Evolutionary conservation across 2,888 invertebrate genomes (phyloP).

Genomic region (Apeira syringaria): DNA sequence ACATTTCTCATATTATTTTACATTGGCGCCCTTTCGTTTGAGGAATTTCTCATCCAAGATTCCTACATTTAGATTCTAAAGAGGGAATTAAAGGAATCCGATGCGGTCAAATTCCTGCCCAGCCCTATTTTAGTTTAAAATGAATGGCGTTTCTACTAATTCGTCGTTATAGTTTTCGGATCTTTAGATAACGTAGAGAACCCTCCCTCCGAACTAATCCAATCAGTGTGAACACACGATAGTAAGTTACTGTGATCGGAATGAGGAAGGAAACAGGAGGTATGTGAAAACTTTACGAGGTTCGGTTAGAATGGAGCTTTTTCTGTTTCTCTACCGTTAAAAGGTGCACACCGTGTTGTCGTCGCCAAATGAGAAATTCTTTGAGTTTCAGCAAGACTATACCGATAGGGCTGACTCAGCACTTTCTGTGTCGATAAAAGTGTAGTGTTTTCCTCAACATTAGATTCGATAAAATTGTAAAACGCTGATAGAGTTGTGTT

Average conservation of each 20-base stretch:
- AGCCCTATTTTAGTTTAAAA: slow-evolving; percentile 27
- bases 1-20: slow-evolving; percentile 40
- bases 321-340: slow-evolving; percentile 21
- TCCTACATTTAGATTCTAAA: slow-evolving; percentile 32
- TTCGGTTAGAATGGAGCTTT: slow-evolving; percentile 28
- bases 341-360: slow-evolving; percentile 50
- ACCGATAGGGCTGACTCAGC: slow-evolving; percentile 35
- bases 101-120: slow-evolving; percentile 33
- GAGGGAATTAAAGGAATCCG: slow-evolving; percentile 32
- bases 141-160: slow-evolving; percentile 29
- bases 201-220: slow-evolving; percentile 12
- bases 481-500: no score
- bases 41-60: slow-evolving; percentile 29
- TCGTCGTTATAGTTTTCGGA: slow-evolving; percentile 5
- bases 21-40: slow-evolving; percentile 28
- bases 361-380: slow-evolving; percentile 70
- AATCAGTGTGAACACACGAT: slow-evolving; percentile 7
- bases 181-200: slow-evolving; percentile 1
- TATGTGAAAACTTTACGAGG: slow-evolving; percentile 12
- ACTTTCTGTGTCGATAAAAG: not conserved
- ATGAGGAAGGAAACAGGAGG: slow-evolving; percentile 11
- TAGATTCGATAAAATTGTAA: no score
- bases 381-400: slow-evolving; percentile 45
- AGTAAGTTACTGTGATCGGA: not conserved
- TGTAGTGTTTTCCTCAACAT: no score